Base-by-base conservation (phyloP, 1,140 invertebrate species). In the Cyphomyrmex costatus region DNA sequence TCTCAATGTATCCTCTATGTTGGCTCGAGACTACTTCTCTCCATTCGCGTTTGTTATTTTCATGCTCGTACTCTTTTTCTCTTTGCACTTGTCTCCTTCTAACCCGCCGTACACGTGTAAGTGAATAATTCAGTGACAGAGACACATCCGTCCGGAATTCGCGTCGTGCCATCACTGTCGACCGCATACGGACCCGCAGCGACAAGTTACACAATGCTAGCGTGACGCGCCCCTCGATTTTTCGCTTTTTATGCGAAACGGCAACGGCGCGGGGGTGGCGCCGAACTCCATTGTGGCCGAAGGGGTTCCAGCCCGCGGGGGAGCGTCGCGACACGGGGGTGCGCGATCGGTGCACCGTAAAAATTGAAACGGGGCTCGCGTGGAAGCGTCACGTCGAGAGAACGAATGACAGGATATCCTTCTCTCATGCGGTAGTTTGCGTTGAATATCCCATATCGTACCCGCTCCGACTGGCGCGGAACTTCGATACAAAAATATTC, bases 101-200 rank as follows among this genome's bases (percentile, higher is more conserved):
- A 46, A 70, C 61, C 83, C 73, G 74, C 76, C 78, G 56, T 83
- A 85, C 78, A 85, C 80, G 85, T 85, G 82, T 76, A 76, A 80
- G 73, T 93, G 91, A 92, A 93, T 93, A 90, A 92, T 93, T 93
- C 88, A 93, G 91, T 92, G 92, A 93, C 89, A 91, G 89, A 80
- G 84, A 86, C 49, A 87, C 88, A 79, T 33, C 74, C 58, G 60
- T 66, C 85, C 79, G 82, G 85, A 90, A 78, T 91, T 74, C 76
- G 86, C 85, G 33, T 53, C 82, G 86, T 56, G 76, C 86, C 71
- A 73, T 79, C 74, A 76, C 88, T 89, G 82, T 85, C 88, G 79
- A 42, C 79, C 79, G 68, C 79, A 74, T 56, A 68, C 63, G 74
- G 63, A 86, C 63, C 46, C 76, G 60, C 73, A 79, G 74, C 74